A percentile compares a stretch with the other conserved stretches of the same genome.
Conservation (phyloP, 2,888 invertebrate species). For the Amorpha juglandis region DNA sequence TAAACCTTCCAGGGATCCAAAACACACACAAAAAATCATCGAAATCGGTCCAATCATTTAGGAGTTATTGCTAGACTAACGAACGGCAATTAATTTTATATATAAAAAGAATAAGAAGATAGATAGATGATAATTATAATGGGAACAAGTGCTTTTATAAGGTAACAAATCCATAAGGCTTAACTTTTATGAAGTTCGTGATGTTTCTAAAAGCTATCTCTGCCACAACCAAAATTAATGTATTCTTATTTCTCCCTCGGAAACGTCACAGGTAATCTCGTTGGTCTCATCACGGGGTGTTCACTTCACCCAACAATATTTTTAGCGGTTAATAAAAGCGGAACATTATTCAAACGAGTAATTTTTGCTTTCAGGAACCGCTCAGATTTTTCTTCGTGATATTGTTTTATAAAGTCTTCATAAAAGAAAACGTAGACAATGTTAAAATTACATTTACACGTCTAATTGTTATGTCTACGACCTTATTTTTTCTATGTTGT, state of each 20-base stretch:
- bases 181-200: not conserved
- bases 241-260: slow-evolving; percentile 50
- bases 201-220: slow-evolving; percentile 43
- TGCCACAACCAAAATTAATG: slow-evolving; percentile 51
- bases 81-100: no score
- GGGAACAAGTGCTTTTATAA: not conserved
- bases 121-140: no score
- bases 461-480: not conserved
- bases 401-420: slow-evolving; percentile 21
- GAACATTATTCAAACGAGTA: slow-evolving; percentile 63
- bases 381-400: slow-evolving; percentile 31
- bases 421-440: slow-evolving; percentile 8
- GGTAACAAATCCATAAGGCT: not conserved
- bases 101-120: no score
- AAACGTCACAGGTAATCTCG: slow-evolving; percentile 60
- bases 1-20: no score
- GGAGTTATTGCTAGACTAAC: no score
- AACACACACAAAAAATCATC: no score
- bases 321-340: slow-evolving; percentile 66
- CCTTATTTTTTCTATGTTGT: not conserved
- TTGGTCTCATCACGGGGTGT: slow-evolving; percentile 57
- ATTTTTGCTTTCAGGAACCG: slow-evolving; percentile 50
- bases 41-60: no score
- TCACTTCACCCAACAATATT: slow-evolving; percentile 59
- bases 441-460: not conserved